phyloP scores from a whole-genome alignment of 2,888 invertebrate species.

The Electrophaes corylata region DNA sequence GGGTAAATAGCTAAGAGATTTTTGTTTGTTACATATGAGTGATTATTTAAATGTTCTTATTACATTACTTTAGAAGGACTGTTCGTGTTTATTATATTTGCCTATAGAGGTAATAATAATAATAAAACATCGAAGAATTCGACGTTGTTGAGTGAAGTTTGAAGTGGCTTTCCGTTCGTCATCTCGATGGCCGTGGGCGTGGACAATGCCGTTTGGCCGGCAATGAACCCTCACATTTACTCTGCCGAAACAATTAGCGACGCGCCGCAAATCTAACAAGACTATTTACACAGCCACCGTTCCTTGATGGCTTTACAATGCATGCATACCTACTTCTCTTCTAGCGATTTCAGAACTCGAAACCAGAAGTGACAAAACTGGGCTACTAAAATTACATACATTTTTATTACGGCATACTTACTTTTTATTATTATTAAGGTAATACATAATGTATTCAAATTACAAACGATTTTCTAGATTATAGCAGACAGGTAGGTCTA shows the following conservation, averaged over 20 bases:
- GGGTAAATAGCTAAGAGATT: too few species aligned
- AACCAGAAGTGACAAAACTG: neutral
- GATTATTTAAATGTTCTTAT: too few species aligned
- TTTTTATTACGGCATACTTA: neutral
- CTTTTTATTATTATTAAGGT: too few species aligned
- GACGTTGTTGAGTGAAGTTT: constrained; percentile 21
- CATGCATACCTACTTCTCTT: neutral
- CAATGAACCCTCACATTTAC: constrained; percentile 80
- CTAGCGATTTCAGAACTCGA: neutral
- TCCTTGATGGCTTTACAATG: constrained; percentile 38
- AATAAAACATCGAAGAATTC: neutral
- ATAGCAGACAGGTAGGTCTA: neutral
- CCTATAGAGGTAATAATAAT: neutral
- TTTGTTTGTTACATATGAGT: too few species aligned
- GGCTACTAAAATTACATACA: neutral
- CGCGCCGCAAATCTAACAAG: constrained; percentile 64
- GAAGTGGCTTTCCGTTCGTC: constrained; percentile 26
- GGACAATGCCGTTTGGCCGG: constrained; percentile 69
- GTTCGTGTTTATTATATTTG: neutral
- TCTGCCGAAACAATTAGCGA: constrained; percentile 79
- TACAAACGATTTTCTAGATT: constrained; percentile 1
- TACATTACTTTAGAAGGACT: too few species aligned
- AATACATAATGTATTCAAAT: too few species aligned
- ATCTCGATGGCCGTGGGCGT: constrained; percentile 55
- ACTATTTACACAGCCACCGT: constrained; percentile 53